Conservation (phyloP, 53 echinoderm and acorn worm species). For the Stichopus horrens region DNA sequence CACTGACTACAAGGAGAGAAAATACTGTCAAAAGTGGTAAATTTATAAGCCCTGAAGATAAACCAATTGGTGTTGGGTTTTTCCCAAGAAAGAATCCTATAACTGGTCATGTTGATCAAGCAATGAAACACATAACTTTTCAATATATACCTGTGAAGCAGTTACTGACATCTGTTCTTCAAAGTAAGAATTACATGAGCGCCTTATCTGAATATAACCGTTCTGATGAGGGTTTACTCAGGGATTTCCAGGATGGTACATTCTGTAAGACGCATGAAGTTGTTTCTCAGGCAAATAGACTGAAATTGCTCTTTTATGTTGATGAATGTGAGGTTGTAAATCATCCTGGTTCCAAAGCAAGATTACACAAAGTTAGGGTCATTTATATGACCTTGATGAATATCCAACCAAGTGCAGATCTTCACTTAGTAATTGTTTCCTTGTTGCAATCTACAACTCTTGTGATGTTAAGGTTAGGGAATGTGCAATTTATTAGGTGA, state of each 20-base stretch:
- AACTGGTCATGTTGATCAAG: constrained; percentile 57
- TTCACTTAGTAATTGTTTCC: constrained; percentile 38
- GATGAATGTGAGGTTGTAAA: constrained; percentile 16
- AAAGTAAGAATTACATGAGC: constrained; percentile 25
- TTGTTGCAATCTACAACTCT: constrained; percentile 48
- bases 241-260: constrained; percentile 21
- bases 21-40: constrained; percentile 45
- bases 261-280: neutral
- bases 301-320: neutral
- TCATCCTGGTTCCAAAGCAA: constrained; percentile 46
- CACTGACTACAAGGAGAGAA: constrained; percentile 54
- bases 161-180: constrained; percentile 43
- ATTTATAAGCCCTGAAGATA: constrained; percentile 46
- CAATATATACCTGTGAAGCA: constrained; percentile 53
- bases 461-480: constrained; percentile 34
- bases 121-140: constrained; percentile 52
- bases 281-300: constrained; percentile 10
- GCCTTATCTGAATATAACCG: neutral
- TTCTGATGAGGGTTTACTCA: constrained; percentile 2
- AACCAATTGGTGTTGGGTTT: constrained; percentile 53
- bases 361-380: constrained; percentile 60
- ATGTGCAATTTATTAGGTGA: neutral
- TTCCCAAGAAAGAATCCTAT: constrained; percentile 44
- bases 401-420: constrained; percentile 53
- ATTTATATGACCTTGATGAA: constrained; percentile 54